Percentiles rank a stretch among this genome's conserved stretches.
Conservation (phyloP, 2,797 vertebrate species). For the Limnodromus scolopaceus region DNA sequence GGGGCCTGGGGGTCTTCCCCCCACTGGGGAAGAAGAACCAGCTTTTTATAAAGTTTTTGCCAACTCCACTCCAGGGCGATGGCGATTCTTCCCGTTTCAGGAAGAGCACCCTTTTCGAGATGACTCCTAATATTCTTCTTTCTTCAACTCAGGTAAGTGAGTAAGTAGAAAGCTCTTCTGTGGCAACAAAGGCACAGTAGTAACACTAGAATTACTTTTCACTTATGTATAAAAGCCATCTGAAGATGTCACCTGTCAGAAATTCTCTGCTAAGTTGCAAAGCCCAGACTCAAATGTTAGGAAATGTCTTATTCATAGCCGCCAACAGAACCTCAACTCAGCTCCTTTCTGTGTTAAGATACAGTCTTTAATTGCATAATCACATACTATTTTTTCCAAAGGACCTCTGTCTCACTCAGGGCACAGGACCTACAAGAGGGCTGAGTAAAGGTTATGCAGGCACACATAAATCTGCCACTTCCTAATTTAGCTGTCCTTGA, state of each 20-base stretch:
- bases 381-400: constrained; percentile 45
- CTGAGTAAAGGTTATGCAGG: constrained; percentile 34
- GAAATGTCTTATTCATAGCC: background rate
- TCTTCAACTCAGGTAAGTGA: background rate
- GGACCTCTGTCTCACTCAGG: background rate
- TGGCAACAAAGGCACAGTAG: background rate
- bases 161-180: background rate
- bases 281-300: background rate
- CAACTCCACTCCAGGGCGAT: background rate
- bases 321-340: background rate
- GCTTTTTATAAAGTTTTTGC: background rate
- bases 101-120: background rate
- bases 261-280: background rate
- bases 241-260: background rate
- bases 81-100: background rate
- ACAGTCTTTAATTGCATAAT: constrained; percentile 34
- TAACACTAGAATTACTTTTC: background rate
- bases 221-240: background rate
- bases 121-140: background rate
- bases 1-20: no score
- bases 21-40: background rate
- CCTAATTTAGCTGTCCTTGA: constrained; percentile 61
- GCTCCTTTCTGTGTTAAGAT: background rate
- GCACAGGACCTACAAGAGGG: constrained; percentile 57
- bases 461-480: constrained; percentile 60